These are phyloP conservation scores for Drosophila navojoa DNA, from an alignment of 1,140 invertebrate species.

Conservation along the genomic window DNA sequence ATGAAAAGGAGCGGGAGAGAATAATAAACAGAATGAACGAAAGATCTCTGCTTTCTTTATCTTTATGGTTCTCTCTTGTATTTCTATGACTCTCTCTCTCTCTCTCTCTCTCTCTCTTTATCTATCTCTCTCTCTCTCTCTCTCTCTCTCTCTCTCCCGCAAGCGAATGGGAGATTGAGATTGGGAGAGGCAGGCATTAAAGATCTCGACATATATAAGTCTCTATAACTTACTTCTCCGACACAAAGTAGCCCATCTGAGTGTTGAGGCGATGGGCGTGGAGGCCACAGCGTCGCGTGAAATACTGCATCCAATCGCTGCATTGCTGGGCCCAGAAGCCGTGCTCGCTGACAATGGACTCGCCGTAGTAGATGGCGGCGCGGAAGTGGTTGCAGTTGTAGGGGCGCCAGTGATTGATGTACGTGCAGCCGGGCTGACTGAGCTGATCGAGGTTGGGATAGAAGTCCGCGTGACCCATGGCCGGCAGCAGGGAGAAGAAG, in stretches of 20 bases:
- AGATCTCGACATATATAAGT: no score
- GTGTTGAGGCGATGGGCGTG: constrained; percentile 57
- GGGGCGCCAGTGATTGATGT: constrained; percentile 51
- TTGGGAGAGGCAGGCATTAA: no score
- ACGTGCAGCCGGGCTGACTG: constrained; percentile 90
- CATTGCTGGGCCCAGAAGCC: constrained; percentile 77
- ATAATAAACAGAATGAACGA: no score
- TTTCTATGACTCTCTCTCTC: no score
- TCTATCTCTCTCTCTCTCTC: no score
- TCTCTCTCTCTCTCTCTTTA: no score
- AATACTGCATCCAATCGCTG: constrained; percentile 64
- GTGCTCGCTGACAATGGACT: constrained; percentile 84
- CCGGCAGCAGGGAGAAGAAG: constrained; percentile 86
- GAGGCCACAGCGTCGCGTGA: constrained; percentile 58
- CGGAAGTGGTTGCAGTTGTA: constrained; percentile 85
- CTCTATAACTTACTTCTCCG: constrained; percentile 40
- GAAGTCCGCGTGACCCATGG: constrained; percentile 91
- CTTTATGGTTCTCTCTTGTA: no score
- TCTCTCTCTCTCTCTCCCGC: no score
- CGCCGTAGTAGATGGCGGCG: constrained; percentile 85
- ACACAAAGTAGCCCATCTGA: constrained; percentile 74
- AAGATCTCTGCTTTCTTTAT: no score
- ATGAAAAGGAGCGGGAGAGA: rapidly evolving
- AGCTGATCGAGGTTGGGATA: constrained; percentile 91
- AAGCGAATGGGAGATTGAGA: no score